Percentiles rank a stretch among this genome's conserved stretches.
Evolutionary conservation across 2,888 invertebrate genomes (phyloP).

Genomic region (Dryadula phaetusa): DNA sequence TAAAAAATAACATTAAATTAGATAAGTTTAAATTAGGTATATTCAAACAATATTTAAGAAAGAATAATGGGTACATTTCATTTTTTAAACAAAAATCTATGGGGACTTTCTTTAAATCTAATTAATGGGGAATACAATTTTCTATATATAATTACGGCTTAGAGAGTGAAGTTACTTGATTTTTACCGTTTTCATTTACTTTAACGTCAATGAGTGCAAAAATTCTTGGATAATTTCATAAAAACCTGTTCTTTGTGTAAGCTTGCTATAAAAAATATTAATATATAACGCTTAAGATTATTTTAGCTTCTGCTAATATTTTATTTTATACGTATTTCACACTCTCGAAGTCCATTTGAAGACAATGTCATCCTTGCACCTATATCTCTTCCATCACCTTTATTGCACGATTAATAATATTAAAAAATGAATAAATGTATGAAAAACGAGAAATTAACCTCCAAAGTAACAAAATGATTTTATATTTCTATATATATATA

Average conservation of each 20-base stretch:
- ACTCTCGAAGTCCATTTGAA: too few relatives aligned
- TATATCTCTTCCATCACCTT: not conserved
- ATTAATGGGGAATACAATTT: not conserved
- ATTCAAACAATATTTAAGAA: too few relatives aligned
- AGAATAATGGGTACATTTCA: not conserved
- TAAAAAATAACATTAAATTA: not conserved
- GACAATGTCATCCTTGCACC: not conserved
- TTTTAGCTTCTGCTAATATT: too few relatives aligned
- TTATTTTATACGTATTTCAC: too few relatives aligned
- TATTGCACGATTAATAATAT: conserved; percentile 4
- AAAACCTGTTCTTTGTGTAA: too few relatives aligned
- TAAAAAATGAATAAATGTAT: not conserved
- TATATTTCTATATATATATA: too few relatives aligned
- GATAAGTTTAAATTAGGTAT: not conserved
- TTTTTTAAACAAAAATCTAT: not conserved
- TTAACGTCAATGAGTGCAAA: too few relatives aligned
- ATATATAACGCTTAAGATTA: too few relatives aligned
- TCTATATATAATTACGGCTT: not conserved
- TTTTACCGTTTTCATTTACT: too few relatives aligned
- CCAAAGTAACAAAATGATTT: not conserved
- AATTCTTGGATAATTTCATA: too few relatives aligned
- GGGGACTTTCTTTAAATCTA: not conserved
- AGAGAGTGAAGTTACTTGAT: too few relatives aligned
- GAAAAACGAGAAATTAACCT: not conserved
- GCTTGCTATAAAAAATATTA: too few relatives aligned